Conservation (phyloP, 1,140 invertebrate species). For the Phymastichus coffea region DNA sequence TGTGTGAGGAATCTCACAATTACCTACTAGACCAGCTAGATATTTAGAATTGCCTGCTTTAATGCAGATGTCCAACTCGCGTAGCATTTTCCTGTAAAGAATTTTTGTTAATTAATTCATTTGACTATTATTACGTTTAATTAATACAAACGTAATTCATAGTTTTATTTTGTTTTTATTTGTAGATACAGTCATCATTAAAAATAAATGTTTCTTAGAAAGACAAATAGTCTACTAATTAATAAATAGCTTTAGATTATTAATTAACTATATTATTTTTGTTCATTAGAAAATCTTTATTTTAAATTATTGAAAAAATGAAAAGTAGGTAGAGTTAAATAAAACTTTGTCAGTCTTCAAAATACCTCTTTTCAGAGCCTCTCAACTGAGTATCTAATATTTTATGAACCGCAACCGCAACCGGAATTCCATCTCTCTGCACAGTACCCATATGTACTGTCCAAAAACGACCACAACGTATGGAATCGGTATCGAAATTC, state of each 20-base stretch:
- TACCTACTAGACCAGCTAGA: conserved; percentile 74
- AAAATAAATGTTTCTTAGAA: too few species aligned
- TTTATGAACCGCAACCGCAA: conserved; percentile 50
- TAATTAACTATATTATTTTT: too few species aligned
- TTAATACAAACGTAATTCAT: background rate
- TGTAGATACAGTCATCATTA: too few species aligned
- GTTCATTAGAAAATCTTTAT: too few species aligned
- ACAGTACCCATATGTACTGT: conserved; percentile 69
- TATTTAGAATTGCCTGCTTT: conserved; percentile 69
- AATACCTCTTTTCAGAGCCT: conserved; percentile 59
- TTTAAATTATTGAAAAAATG: too few species aligned
- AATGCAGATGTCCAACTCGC: conserved; percentile 72
- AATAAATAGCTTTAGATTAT: too few species aligned
- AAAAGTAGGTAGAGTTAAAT: too few species aligned
- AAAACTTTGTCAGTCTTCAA: too few species aligned
- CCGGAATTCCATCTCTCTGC: conserved; percentile 56
- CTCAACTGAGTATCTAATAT: conserved; percentile 64
- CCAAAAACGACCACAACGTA: conserved; percentile 76
- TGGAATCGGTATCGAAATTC: conserved; percentile 64
- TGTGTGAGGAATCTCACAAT: conserved; percentile 73
- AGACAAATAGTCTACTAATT: too few species aligned
- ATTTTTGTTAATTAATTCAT: background rate
- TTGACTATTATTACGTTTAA: background rate
- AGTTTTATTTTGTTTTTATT: background rate
- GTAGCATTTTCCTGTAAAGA: conserved; percentile 60